A percentile compares a stretch with the other conserved stretches of the same genome.
Conservation (phyloP, 2,888 invertebrate species). For the Taenaris catops region DNA sequence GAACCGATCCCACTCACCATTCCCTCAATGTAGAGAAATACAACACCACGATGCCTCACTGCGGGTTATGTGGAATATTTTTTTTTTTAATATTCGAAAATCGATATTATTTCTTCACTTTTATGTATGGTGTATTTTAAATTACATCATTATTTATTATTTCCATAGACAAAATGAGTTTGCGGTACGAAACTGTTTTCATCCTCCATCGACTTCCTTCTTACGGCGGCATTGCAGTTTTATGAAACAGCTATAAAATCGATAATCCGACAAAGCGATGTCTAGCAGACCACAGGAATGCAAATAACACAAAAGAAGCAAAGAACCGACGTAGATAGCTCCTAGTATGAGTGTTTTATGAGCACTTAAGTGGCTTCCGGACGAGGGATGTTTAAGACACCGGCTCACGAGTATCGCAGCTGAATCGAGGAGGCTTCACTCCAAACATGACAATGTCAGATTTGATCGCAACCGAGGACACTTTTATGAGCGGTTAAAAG, state of each 20-base stretch:
- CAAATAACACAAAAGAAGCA: slow-evolving; percentile 40
- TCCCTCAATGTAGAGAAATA: too few relatives aligned
- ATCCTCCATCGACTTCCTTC: too few relatives aligned
- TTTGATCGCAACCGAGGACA: slow-evolving; percentile 47
- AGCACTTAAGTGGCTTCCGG: slow-evolving; percentile 64
- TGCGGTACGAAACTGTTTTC: too few relatives aligned
- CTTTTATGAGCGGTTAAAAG: slow-evolving; percentile 53
- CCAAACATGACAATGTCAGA: slow-evolving; percentile 61
- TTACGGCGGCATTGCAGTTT: too few relatives aligned
- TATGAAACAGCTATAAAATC: slow-evolving; percentile 9
- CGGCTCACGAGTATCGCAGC: slow-evolving; percentile 37
- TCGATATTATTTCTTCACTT: too few relatives aligned
- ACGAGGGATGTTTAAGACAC: slow-evolving; percentile 63
- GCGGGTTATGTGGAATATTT: too few relatives aligned
- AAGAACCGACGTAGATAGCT: slow-evolving; percentile 44
- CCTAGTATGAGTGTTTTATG: slow-evolving; percentile 67
- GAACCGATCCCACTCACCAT: too few relatives aligned
- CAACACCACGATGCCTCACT: too few relatives aligned
- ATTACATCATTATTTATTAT: too few relatives aligned
- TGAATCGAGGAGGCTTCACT: slow-evolving; percentile 49
- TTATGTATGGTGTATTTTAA: too few relatives aligned
- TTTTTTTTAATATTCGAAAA: too few relatives aligned
- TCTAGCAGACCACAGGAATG: slow-evolving; percentile 26
- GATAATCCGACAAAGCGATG: slow-evolving; percentile 13
- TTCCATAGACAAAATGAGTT: too few relatives aligned